Evolutionary conservation across 2,113 vertebrate species (phyloP), one percentile per base, ranked within the genome.

Genomic region (Notiomystis cincta): DNA sequence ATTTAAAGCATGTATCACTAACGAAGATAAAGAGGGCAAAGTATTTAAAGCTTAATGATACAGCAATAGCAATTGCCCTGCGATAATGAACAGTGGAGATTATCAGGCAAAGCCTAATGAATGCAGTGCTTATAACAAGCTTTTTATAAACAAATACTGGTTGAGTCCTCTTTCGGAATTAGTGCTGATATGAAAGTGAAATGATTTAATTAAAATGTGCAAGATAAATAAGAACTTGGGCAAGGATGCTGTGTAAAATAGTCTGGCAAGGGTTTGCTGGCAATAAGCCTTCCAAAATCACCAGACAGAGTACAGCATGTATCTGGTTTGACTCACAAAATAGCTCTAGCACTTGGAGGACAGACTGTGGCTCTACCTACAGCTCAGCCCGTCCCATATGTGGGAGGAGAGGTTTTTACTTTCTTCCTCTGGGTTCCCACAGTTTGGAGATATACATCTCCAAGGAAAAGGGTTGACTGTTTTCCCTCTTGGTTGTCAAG

Each of bases 101-200:
- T 97, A 97, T 91, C 94, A 96, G 70, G 76, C 90, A 92, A 33
- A 33, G 64, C 95, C 96, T 97, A 98, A 98, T 96, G 96, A 97
- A 96, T 97, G 95, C 70, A 96, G 96, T 97, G 92, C 97, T 97
- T 97, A 91, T 92, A 97, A 97, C 95, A 97, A 95, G 95, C 80
- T 89, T 97, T 96, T 93, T 94, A 96, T 96, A 97, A 98, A 96
- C 96, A 98, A 97, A 98, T 96, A 96, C 91, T 95, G 94, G 94
- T 96, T 92, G 89, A 97, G 82, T 83, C 91, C 95, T 97, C 95
- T 98, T 93, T 95, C 91, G 94, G 97, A 97, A 97, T 98, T 97
- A 97, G 83, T 76, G 96, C 87, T 94, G 96, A 96, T 91, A 96
- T 82, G 93, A 93, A 95, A 96, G 89, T 90, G 76, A 95, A 96